A percentile compares a stretch with the other conserved stretches of the same genome.
These are phyloP conservation scores for Sesia apiformis DNA, from an alignment of 2,888 invertebrate genomes.

Conservation along the genomic window DNA sequence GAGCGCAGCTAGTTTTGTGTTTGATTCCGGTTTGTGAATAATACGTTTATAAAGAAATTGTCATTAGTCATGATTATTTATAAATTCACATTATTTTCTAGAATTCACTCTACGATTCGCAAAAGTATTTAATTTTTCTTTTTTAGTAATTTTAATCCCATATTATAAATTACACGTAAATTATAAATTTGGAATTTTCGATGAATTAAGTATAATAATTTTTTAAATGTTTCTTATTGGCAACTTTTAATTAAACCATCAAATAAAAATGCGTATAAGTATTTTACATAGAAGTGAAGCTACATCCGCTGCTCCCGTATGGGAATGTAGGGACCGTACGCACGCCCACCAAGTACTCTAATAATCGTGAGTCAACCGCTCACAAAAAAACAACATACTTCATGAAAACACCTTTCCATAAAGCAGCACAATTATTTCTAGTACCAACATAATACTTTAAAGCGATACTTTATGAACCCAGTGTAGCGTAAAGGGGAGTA, in stretches of 20 bases:
- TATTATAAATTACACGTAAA: no score
- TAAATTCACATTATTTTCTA: no score
- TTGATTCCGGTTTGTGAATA: constrained; percentile 27
- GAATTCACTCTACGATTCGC: no score
- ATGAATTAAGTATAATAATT: no score
- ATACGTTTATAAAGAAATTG: no score
- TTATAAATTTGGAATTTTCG: no score
- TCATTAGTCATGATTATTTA: no score
- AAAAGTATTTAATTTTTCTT: no score
- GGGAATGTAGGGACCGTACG: constrained; percentile 51
- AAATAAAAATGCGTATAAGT: no score
- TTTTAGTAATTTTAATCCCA: no score
- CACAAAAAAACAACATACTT: constrained; percentile 31
- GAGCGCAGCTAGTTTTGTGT: constrained; percentile 17
- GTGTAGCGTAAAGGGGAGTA: constrained; percentile 36
- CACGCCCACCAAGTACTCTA: constrained; percentile 38
- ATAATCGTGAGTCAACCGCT: constrained; percentile 13
- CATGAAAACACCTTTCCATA: constrained; percentile 35
- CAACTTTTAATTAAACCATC: neutral
- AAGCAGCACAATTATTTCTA: constrained; percentile 30
- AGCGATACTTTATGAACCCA: constrained; percentile 31
- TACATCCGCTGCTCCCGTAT: constrained; percentile 47
- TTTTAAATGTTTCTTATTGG: no score
- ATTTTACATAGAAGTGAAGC: constrained; percentile 35
- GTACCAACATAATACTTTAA: constrained; percentile 20